Conservation (phyloP, 2,797 vertebrate species). For the Esox masquinongy region DNA sequence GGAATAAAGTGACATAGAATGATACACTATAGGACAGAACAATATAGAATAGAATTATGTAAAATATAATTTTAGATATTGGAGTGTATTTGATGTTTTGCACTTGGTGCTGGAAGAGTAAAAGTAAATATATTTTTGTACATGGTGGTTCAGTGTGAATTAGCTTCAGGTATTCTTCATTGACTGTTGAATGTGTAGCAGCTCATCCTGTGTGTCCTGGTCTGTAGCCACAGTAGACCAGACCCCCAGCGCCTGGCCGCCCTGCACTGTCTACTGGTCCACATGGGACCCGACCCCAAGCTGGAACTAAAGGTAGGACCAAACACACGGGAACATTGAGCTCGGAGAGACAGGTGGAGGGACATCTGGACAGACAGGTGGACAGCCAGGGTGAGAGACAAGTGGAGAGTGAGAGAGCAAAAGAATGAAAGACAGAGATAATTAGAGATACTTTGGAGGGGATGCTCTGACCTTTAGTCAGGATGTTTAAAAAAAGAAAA, state of each 20-base stretch:
- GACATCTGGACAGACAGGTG: neutral
- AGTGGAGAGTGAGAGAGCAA: neutral
- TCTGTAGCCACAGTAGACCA: constrained; percentile 23
- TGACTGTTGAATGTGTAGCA: neutral
- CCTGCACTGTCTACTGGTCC: constrained; percentile 87
- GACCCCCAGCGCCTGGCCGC: constrained; percentile 83
- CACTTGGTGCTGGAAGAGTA: neutral
- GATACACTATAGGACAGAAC: no score
- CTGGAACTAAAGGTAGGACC: constrained; percentile 72
- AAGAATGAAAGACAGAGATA: neutral
- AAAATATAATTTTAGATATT: neutral
- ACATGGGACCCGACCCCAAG: constrained; percentile 71
- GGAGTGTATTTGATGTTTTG: neutral
- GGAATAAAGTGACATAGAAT: no score
- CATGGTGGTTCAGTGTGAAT: neutral
- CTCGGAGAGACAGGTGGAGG: neutral
- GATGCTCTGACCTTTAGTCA: neutral
- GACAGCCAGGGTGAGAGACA: neutral
- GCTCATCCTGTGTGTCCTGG: neutral
- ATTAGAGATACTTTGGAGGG: constrained; percentile 23
- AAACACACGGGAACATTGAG: constrained; percentile 1
- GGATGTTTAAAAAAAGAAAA: neutral
- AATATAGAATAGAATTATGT: neutral
- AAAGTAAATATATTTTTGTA: neutral
- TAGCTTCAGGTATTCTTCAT: neutral